Conservation (phyloP, 2,113 vertebrate genomes). For the Bos indicus region DNA sequence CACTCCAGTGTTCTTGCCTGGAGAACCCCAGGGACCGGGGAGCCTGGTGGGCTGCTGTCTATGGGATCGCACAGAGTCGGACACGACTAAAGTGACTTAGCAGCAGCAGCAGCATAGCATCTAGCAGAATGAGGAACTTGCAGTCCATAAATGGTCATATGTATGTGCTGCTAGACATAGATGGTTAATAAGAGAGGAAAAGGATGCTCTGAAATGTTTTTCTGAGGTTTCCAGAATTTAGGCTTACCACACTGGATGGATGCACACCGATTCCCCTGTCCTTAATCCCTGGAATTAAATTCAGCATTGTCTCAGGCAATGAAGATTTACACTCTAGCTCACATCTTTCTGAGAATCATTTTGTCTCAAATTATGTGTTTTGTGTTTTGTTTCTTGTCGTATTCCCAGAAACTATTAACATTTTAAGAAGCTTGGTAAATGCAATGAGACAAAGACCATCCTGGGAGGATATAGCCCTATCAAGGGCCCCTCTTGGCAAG, state of each 20-base stretch:
- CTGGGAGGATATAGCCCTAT: not conserved
- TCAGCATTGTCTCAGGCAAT: not conserved
- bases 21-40: no score
- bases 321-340: not conserved
- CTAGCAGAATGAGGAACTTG: not conserved
- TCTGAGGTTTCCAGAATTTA: not conserved
- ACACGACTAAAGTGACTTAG: accelerated
- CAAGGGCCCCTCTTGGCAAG: not conserved
- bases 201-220: not conserved
- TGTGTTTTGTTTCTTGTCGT: conserved; percentile 10
- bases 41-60: no score
- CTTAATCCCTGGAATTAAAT: conserved; percentile 23
- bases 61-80: no score
- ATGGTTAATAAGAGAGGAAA: not conserved
- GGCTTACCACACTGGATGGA: not conserved
- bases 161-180: not conserved
- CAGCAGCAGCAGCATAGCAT: not conserved
- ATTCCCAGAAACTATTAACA: conserved; percentile 51
- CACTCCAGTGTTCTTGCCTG: no score
- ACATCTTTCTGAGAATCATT: conserved; percentile 25
- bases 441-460: not conserved
- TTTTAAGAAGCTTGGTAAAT: conserved; percentile 36
- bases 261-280: not conserved
- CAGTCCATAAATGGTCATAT: not conserved
- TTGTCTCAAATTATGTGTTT: conserved; percentile 12